Conservation (phyloP, 2,888 invertebrate species). For the Proisotoma minuta region DNA sequence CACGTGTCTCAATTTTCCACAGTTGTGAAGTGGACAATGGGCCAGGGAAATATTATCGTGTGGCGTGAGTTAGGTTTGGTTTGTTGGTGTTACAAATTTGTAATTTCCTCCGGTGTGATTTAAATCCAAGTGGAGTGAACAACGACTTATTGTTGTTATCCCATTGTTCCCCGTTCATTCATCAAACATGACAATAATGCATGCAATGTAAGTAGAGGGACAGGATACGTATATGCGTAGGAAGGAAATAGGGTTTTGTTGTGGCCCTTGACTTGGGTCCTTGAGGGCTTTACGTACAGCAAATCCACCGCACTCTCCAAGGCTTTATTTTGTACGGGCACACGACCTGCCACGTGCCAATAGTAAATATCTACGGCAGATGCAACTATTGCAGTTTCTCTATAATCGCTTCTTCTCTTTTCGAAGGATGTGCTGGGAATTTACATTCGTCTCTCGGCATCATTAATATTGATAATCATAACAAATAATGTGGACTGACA, state of each 20-base stretch:
- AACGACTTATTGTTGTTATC: slow-evolving; percentile 9
- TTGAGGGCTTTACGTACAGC: too few relatives aligned
- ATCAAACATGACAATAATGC: background rate
- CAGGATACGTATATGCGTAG: background rate
- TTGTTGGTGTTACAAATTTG: background rate
- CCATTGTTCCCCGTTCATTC: background rate
- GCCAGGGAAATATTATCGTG: background rate
- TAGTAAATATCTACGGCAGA: too few relatives aligned
- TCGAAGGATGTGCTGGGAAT: too few relatives aligned
- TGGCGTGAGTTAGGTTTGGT: background rate
- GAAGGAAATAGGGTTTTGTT: background rate
- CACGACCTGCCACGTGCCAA: background rate
- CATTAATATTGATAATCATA: background rate
- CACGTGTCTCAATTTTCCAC: too few relatives aligned
- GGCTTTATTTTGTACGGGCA: too few relatives aligned
- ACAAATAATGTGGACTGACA: too few relatives aligned
- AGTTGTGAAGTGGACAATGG: too few relatives aligned
- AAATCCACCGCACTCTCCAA: too few relatives aligned
- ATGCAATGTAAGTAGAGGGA: background rate
- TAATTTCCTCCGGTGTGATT: background rate
- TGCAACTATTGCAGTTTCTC: too few relatives aligned
- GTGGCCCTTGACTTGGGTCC: background rate
- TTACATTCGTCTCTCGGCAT: too few relatives aligned
- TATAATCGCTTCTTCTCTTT: too few relatives aligned
- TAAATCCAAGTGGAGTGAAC: background rate